Conservation (phyloP, 2,888 invertebrate species). For the Ligdia adustata region DNA sequence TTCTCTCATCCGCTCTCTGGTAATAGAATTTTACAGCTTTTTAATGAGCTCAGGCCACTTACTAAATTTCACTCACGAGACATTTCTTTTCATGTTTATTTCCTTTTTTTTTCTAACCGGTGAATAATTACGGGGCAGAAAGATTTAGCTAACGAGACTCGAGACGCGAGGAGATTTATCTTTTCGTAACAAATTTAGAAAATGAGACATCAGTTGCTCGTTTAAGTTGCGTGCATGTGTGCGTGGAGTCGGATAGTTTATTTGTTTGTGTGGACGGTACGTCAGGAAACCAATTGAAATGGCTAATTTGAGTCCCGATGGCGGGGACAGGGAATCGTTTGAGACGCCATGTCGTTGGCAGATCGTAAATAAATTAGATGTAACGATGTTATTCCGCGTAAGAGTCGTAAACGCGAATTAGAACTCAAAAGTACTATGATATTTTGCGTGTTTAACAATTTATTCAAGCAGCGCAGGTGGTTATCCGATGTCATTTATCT, state of each 20-base stretch:
- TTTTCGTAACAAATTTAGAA: conserved; percentile 81
- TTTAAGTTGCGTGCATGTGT: conserved; percentile 46
- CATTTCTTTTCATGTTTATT: conserved; percentile 74
- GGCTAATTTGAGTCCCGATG: conserved; percentile 71
- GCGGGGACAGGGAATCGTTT: conserved; percentile 47
- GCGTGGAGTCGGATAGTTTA: conserved; percentile 47
- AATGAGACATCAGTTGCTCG: conserved; percentile 76
- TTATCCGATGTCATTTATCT: no score
- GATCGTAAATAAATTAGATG: conserved; percentile 66
- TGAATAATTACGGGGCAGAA: conserved; percentile 77
- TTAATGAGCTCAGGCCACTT: conserved; percentile 77
- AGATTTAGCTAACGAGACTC: conserved; percentile 79
- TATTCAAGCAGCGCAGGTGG: no score
- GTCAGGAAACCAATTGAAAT: conserved; percentile 67
- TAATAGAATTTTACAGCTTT: conserved; percentile 80
- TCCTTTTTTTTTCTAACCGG: conserved; percentile 57
- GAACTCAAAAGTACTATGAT: conserved; percentile 37
- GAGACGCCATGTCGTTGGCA: conserved; percentile 54
- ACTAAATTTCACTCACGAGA: conserved; percentile 70
- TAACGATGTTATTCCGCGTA: conserved; percentile 43
- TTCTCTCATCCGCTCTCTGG: conserved; percentile 61
- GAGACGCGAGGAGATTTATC: conserved; percentile 77
- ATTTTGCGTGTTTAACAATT: conserved; percentile 14
- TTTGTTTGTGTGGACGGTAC: conserved; percentile 54
- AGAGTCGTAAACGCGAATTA: conserved; percentile 50